Conservation (phyloP, 2,888 invertebrate genomes). For the Zele albiditarsus region DNA sequence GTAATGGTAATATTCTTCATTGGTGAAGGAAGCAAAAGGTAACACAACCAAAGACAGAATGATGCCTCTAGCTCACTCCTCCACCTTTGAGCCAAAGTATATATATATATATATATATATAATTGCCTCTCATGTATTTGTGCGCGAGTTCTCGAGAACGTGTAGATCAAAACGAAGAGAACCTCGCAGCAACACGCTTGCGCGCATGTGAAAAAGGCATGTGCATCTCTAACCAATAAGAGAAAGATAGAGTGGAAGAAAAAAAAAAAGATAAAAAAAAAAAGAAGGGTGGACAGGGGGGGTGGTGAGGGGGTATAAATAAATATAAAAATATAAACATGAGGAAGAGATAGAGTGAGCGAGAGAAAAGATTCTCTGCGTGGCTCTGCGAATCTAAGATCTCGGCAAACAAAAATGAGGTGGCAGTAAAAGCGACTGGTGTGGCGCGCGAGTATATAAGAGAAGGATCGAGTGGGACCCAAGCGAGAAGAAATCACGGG, state of each 20-base stretch:
- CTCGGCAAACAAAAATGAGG: constrained; percentile 21
- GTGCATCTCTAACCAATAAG: constrained; percentile 1
- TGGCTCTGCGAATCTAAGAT: constrained; percentile 26
- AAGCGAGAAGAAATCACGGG: neutral
- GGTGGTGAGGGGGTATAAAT: no score
- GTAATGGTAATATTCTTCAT: neutral
- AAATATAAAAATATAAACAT: neutral
- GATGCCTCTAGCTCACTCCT: constrained; percentile 20
- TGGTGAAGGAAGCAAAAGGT: constrained; percentile 23
- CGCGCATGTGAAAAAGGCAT: constrained; percentile 10
- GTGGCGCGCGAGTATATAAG: neutral
- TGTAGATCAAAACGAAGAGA: constrained; percentile 23
- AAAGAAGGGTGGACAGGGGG: no score
- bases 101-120: constrained; percentile 17
- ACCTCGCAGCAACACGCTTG: constrained; percentile 10
- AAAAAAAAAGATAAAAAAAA: constrained; percentile 10
- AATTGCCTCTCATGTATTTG: constrained; percentile 20
- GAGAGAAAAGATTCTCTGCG: constrained; percentile 11
- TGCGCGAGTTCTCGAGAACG: constrained; percentile 18
- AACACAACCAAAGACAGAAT: constrained; percentile 11
- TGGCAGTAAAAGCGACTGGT: constrained; percentile 1
- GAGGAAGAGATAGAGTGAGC: constrained; percentile 25
- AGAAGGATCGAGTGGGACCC: neutral
- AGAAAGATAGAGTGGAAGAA: neutral
- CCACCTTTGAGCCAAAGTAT: constrained; percentile 2